phyloP scores from a whole-genome alignment of 2,113 vertebrate genomes.

The Hemichromis elongatus region DNA sequence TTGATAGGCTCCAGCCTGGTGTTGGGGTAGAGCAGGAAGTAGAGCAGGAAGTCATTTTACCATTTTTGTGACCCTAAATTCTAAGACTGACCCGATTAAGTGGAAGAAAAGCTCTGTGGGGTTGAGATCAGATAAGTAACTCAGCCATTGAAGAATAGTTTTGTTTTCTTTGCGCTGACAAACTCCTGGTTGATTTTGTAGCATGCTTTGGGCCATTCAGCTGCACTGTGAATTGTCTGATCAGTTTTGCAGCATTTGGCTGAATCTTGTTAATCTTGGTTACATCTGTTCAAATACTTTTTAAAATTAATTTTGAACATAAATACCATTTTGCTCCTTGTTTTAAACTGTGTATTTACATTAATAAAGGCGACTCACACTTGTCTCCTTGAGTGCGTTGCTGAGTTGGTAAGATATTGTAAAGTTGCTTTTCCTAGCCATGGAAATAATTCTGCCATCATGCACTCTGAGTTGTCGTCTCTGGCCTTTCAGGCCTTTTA shows the following conservation, averaged over 20 bases:
- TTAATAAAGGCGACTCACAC: background rate
- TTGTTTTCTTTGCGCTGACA: background rate
- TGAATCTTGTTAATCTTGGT: background rate
- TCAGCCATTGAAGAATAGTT: background rate
- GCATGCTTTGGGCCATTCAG: background rate
- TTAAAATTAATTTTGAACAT: background rate
- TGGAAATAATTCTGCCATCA: background rate
- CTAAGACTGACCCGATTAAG: background rate
- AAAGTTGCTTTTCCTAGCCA: background rate
- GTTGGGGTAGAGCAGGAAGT: too few relatives aligned
- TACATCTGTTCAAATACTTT: background rate
- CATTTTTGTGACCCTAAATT: background rate
- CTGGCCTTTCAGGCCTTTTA: background rate
- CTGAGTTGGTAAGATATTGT: background rate
- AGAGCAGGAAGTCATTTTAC: background rate
- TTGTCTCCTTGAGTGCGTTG: rapidly evolving
- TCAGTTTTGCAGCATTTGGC: background rate
- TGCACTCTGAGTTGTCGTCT: background rate
- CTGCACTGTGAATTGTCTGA: background rate
- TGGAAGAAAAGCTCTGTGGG: background rate
- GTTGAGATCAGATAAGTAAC: background rate
- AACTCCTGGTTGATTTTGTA: background rate
- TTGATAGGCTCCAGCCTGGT: background rate
- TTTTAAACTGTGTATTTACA: background rate
- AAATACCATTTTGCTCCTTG: background rate